Evolutionary conservation across 2,797 vertebrate species (phyloP).

Genomic region (Eulemur coronatus): DNA sequence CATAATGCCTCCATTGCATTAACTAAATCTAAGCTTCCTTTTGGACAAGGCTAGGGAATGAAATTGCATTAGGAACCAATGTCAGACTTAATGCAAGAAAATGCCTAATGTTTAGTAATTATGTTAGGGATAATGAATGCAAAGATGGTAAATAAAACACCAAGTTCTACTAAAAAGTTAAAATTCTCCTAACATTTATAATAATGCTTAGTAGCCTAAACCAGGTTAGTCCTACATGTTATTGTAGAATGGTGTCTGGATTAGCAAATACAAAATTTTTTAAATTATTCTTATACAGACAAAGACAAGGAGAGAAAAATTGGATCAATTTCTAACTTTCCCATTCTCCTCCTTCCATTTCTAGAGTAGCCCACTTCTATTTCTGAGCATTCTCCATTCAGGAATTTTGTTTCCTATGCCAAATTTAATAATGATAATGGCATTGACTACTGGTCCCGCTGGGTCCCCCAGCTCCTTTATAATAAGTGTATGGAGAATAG

Average conservation of each 20-base stretch:
- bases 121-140: neutral
- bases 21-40: neutral
- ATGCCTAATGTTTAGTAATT: neutral
- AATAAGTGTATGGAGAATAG: neutral
- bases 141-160: neutral
- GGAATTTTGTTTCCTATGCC: neutral
- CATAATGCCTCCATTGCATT: neutral
- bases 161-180: neutral
- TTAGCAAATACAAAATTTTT: neutral
- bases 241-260: neutral
- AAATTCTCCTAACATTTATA: neutral
- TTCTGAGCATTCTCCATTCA: neutral
- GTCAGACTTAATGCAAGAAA: neutral
- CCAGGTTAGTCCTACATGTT: neutral
- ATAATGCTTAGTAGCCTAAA: neutral
- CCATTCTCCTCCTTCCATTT: neutral
- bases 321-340: neutral
- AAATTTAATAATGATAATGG: neutral
- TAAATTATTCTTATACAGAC: neutral
- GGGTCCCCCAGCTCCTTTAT: neutral
- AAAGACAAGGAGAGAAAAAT: neutral
- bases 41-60: neutral
- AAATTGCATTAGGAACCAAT: neutral
- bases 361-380: neutral
- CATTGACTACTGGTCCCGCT: neutral